Percentiles rank a stretch among this genome's conserved stretches.
Evolutionary conservation across 2,113 vertebrate species (phyloP).

Genomic region (Pan paniscus): DNA sequence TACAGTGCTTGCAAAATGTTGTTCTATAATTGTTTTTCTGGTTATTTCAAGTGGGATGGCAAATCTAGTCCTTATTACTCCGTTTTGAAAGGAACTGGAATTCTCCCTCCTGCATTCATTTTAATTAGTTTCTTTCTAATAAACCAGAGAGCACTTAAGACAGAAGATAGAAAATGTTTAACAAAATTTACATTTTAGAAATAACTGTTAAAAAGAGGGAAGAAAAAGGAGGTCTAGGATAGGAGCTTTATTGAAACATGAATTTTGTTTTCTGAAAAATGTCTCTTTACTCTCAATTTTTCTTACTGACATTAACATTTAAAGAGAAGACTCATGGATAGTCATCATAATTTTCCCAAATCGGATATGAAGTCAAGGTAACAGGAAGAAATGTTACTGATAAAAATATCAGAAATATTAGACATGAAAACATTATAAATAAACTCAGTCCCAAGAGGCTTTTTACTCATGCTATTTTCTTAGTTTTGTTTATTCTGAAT

Average conservation of each 20-base stretch:
- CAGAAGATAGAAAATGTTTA: neutral
- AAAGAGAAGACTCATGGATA: neutral
- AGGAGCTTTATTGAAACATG: neutral
- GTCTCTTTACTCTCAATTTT: neutral
- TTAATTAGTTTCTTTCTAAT: neutral
- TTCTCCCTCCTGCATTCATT: neutral
- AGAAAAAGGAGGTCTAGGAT: neutral
- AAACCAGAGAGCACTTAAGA: neutral
- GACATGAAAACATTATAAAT: neutral
- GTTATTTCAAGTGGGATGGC: neutral
- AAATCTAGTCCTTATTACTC: neutral
- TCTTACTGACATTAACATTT: neutral
- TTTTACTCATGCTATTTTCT: neutral
- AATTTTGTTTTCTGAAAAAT: neutral
- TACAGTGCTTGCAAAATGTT: neutral
- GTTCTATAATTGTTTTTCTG: neutral
- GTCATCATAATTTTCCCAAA: neutral
- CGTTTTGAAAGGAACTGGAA: neutral
- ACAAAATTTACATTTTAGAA: neutral
- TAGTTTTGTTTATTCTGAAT: slow-evolving; percentile 1
- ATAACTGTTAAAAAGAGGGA: neutral
- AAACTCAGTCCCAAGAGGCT: neutral
- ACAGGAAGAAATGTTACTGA: neutral
- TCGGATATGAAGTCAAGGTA: neutral
- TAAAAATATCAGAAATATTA: neutral